Percentiles rank a stretch among this genome's conserved stretches.
phyloP scores from a whole-genome alignment of 2,888 invertebrate genomes.

The Orchestes rusci region DNA sequence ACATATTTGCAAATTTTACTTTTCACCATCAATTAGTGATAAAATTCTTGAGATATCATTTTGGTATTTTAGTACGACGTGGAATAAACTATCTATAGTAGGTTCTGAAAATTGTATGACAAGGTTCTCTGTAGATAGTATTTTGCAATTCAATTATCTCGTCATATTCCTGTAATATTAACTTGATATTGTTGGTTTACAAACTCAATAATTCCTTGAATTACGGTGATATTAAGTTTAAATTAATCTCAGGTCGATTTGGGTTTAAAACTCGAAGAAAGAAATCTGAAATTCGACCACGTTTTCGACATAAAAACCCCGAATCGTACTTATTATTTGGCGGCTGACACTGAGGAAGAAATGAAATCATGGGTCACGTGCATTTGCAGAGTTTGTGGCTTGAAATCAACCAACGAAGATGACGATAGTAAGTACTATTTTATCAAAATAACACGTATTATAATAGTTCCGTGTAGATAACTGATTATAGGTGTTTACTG shows the following conservation, averaged over 20 bases:
- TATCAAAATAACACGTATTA: too few species aligned
- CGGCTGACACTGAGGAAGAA: slow-evolving; percentile 84
- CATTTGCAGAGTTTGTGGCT: slow-evolving; percentile 85
- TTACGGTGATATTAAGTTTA: too few species aligned
- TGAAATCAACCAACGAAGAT: slow-evolving; percentile 56
- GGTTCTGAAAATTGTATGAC: too few species aligned
- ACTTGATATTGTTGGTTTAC: too few species aligned
- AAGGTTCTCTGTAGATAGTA: too few species aligned
- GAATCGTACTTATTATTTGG: slow-evolving; percentile 83
- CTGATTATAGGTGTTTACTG: background rate
- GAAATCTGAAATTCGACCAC: slow-evolving; percentile 71
- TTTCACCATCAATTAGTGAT: too few species aligned
- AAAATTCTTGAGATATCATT: too few species aligned
- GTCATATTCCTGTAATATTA: too few species aligned
- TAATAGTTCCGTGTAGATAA: background rate
- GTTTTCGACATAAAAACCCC: slow-evolving; percentile 89
- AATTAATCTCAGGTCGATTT: slow-evolving; percentile 59
- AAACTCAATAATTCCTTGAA: background rate
- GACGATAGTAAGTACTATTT: slow-evolving; percentile 37
- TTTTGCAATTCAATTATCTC: too few species aligned
- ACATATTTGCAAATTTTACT: too few species aligned
- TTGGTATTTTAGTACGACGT: too few species aligned
- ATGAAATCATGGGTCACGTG: slow-evolving; percentile 95
- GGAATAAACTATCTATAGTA: too few species aligned
- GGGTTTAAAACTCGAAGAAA: slow-evolving; percentile 74